phyloP scores from a whole-genome alignment of 2,888 invertebrate species.

The Cantharis rustica region DNA sequence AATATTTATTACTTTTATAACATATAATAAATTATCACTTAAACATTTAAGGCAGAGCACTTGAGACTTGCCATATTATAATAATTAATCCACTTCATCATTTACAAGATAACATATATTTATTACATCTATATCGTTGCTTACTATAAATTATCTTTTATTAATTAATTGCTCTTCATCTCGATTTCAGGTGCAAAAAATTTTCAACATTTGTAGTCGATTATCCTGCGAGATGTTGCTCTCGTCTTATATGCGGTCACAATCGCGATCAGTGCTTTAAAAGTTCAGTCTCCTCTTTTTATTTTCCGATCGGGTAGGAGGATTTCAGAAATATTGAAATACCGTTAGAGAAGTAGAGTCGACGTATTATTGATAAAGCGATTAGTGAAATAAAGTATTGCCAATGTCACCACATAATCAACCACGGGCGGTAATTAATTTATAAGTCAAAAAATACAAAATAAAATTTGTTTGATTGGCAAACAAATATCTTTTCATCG shows the following conservation, averaged over 20 bases:
- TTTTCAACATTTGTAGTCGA: not conserved
- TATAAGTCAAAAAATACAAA: conserved; percentile 30
- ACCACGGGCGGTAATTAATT: conserved; percentile 23
- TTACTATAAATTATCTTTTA: not conserved
- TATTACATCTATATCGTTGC: not conserved
- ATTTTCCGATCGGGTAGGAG: too few species aligned
- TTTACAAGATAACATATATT: not conserved
- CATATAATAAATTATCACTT: conserved; percentile 1
- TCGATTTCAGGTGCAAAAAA: not conserved
- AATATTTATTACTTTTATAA: conserved; percentile 3
- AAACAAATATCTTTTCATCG: conserved; percentile 44
- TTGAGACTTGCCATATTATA: not conserved
- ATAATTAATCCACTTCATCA: not conserved
- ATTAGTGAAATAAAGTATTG: not conserved
- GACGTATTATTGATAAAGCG: not conserved
- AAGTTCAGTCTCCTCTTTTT: not conserved
- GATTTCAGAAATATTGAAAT: not conserved
- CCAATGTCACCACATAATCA: conserved; percentile 28
- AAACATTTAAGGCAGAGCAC: not conserved
- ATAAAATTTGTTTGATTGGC: conserved; percentile 38
- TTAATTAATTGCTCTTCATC: not conserved
- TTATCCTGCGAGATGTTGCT: too few species aligned
- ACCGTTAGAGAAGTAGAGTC: not conserved
- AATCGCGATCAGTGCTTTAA: not conserved
- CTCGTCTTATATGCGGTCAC: not conserved